A percentile compares a stretch with the other conserved stretches of the same genome.
phyloP scores from a whole-genome alignment of 1,140 invertebrate species.

The Chrysomallon squamiferum region DNA sequence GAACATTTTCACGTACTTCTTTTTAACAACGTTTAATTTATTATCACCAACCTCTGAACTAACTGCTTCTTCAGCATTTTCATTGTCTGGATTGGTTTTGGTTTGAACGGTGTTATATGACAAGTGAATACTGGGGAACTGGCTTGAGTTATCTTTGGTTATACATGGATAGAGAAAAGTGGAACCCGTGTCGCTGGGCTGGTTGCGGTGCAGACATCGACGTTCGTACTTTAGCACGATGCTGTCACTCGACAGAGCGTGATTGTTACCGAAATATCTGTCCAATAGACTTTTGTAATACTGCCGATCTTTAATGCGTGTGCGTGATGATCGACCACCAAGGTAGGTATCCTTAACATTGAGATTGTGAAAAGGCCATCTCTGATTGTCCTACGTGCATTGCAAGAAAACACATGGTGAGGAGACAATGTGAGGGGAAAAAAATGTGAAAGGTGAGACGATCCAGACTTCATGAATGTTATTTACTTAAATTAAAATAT shows the following conservation, averaged over 20 bases:
- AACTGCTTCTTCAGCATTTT: conserved; percentile 23
- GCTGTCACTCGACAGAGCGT: conserved; percentile 49
- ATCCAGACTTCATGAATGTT: too few relatives aligned
- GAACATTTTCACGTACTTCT: too few relatives aligned
- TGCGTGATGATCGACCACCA: conserved; percentile 31
- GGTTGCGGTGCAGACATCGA: conserved; percentile 1
- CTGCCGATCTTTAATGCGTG: conserved; percentile 50
- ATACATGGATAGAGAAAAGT: neutral
- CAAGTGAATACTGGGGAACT: conserved; percentile 47
- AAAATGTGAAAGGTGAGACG: neutral
- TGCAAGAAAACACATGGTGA: neutral
- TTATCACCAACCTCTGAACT: conserved; percentile 32
- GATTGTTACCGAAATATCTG: conserved; percentile 55
- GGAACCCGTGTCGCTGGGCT: too few relatives aligned
- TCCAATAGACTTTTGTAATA: conserved; percentile 59
- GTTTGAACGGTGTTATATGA: conserved; percentile 40
- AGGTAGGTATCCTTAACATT: conserved; percentile 33
- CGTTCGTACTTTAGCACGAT: conserved; percentile 2
- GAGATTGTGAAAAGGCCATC: conserved; percentile 43
- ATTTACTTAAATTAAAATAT: too few relatives aligned
- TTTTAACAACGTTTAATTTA: too few relatives aligned
- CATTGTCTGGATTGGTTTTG: conserved; percentile 31
- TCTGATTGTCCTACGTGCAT: conserved; percentile 33
- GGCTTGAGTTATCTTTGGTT: conserved; percentile 1
- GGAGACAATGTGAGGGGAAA: conserved; percentile 8